Evolutionary conservation across 2,797 vertebrate species (phyloP).

Genomic region (Liasis olivaceus): DNA sequence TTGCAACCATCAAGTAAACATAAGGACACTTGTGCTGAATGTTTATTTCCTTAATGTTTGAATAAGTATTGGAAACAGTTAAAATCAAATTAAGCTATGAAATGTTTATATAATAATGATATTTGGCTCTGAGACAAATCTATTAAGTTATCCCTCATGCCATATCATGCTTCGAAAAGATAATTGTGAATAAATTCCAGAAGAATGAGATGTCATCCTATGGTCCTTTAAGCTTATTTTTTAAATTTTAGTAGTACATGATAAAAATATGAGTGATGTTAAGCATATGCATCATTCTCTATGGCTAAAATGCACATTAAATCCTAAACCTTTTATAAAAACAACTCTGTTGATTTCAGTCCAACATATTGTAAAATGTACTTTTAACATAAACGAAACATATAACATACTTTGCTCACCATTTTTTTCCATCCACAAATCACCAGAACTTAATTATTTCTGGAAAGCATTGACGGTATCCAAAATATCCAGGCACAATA

Average conservation of each 20-base stretch:
- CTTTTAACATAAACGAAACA: conserved; percentile 43
- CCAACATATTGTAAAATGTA: conserved; percentile 41
- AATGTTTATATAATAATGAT: conserved; percentile 7
- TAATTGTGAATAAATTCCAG: conserved; percentile 7
- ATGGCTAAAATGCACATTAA: conserved; percentile 12
- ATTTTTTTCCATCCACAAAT: conserved; percentile 10
- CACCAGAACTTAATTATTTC: conserved; percentile 11
- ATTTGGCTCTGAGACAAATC: conserved; percentile 29
- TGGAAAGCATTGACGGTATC: conserved; percentile 40
- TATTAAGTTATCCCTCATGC: conserved; percentile 25
- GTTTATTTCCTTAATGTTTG: conserved; percentile 10
- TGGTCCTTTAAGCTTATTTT: conserved; percentile 27
- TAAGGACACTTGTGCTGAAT: background rate
- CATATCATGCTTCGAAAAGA: conserved; percentile 30
- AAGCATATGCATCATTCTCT: conserved; percentile 20
- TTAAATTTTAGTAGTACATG: conserved; percentile 10
- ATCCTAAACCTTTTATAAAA: conserved; percentile 6
- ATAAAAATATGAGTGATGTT: conserved; percentile 30
- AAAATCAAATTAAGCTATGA: conserved; percentile 10
- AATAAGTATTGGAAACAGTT: conserved; percentile 12
- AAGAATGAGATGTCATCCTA: conserved; percentile 12
- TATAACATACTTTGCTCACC: conserved; percentile 14
- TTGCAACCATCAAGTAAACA: background rate
- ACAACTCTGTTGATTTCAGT: conserved; percentile 19
- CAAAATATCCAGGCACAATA: conserved; percentile 26